These are phyloP conservation scores for Bombyx mandarina DNA, from an alignment of 1,140 invertebrate genomes.

Conservation along the genomic window DNA sequence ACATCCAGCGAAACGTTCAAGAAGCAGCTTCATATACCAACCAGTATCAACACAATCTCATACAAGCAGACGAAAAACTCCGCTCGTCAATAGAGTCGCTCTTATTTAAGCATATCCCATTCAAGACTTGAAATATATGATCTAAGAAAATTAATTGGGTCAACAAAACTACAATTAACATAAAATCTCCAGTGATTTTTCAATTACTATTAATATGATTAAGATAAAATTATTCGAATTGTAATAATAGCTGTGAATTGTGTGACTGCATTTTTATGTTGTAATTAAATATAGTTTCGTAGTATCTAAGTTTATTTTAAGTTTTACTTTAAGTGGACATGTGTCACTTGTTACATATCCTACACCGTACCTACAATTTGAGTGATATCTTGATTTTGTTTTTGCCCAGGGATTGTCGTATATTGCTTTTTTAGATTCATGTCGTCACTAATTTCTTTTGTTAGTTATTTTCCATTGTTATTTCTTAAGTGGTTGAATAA, in stretches of 20 bases:
- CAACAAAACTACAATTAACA: constrained; percentile 14
- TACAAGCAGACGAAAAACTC: constrained; percentile 72
- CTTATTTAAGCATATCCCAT: constrained; percentile 37
- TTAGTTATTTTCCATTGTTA: constrained; percentile 1
- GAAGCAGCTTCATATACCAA: constrained; percentile 60
- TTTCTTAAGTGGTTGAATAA: constrained; percentile 11
- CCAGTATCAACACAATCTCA: constrained; percentile 47
- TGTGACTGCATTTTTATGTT: constrained; percentile 25
- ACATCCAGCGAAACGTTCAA: constrained; percentile 55
- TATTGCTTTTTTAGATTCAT: neutral
- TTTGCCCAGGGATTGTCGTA: constrained; percentile 5
- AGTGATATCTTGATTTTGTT: constrained; percentile 12
- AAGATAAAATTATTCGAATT: constrained; percentile 17
- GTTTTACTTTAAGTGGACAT: constrained; percentile 31
- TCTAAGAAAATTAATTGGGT: constrained; percentile 23
- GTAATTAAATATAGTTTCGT: constrained; percentile 33
- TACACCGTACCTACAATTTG: constrained; percentile 43
- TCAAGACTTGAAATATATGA: constrained; percentile 14
- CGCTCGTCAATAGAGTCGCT: constrained; percentile 72
- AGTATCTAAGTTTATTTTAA: constrained; percentile 62
- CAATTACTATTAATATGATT: constrained; percentile 19
- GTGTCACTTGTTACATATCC: constrained; percentile 65
- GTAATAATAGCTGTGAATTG: constrained; percentile 30
- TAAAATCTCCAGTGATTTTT: constrained; percentile 20
- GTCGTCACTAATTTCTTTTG: constrained; percentile 2